A percentile compares a stretch with the other conserved stretches of the same genome.
phyloP scores from a whole-genome alignment of 2,113 vertebrate genomes.

The Phrynosoma platyrhinos region DNA sequence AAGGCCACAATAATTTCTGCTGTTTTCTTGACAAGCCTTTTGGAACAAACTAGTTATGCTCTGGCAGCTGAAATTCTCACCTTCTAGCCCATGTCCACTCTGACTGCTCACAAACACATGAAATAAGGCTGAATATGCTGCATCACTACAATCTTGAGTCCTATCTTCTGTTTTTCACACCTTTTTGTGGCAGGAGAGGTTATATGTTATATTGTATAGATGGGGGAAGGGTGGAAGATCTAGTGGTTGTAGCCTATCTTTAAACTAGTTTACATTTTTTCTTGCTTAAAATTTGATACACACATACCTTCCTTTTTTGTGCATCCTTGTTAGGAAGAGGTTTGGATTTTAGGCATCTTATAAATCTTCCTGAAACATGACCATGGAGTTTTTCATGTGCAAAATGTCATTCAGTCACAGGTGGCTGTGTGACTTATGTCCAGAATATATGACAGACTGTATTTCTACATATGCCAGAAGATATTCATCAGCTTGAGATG shows the following conservation, averaged over 20 bases:
- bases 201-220: not conserved
- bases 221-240: not conserved
- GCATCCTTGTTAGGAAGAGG: not conserved
- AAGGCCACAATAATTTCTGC: constrained; percentile 6
- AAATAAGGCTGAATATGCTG: not conserved
- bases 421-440: too few species aligned
- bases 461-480: too few species aligned
- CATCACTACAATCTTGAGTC: too few species aligned
- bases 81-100: not conserved
- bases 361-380: not conserved
- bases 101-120: not conserved
- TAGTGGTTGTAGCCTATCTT: not conserved
- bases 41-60: constrained; percentile 15
- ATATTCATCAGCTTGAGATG: too few species aligned
- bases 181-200: not conserved
- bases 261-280: not conserved
- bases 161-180: not conserved
- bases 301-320: too few species aligned
- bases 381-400: too few species aligned
- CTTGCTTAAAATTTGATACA: not conserved
- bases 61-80: constrained; percentile 18
- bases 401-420: too few species aligned
- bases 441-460: too few species aligned
- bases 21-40: constrained; percentile 25
- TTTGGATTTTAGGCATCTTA: not conserved